Evolutionary conservation across 2,888 invertebrate genomes (phyloP), one percentile per base, ranked within the genome.

Genomic region (Eupithecia dodoneata): DNA sequence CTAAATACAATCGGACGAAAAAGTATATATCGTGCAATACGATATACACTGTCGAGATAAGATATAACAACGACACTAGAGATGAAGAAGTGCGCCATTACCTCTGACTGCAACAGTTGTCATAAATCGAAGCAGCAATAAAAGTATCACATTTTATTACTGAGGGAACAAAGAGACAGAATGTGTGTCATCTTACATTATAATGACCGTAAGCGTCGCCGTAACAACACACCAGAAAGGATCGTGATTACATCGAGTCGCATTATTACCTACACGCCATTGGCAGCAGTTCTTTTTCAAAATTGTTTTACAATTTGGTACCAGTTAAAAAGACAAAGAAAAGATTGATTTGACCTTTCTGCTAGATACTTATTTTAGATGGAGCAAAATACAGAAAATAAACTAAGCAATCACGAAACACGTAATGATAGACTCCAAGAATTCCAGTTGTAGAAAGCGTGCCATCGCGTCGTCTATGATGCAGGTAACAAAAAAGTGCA

Each of bases 401-500:
- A 12, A 63, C 18, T 30, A 47, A 45, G 15, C 49, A 47, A 70
- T 70, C 70, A 70, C 7, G 15, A 41, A 69, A 69, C 30, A n/a
- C 44, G 72, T 72, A 18, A 70, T 63, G 78, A 80, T 78, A 79
- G 76, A 74, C 81, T 81, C 42, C 30, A 78, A 80, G 77, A 81
- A 84, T 88, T 85, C 86, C 85, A 86, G 85, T 85, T 81, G 87
- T 89, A 91, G 92, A 92, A 91, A 92, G 91, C 91, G 92, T 92
- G 91, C 91, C 92, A 92, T 74, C 87, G 86, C 87, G 82, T 81
- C 84, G 86, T 83, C 84, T 85, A 85, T 85, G 86, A 85, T 87
- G 86, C 83, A 81, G 85, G 77, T 84, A 82, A 84, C 87, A 90
- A 91, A 91, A 91, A 91, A 89, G 87, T 87, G 89, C 87, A 90